Evolutionary conservation across 2,113 vertebrate species (phyloP).

Genomic region (Megalops atlanticus): DNA sequence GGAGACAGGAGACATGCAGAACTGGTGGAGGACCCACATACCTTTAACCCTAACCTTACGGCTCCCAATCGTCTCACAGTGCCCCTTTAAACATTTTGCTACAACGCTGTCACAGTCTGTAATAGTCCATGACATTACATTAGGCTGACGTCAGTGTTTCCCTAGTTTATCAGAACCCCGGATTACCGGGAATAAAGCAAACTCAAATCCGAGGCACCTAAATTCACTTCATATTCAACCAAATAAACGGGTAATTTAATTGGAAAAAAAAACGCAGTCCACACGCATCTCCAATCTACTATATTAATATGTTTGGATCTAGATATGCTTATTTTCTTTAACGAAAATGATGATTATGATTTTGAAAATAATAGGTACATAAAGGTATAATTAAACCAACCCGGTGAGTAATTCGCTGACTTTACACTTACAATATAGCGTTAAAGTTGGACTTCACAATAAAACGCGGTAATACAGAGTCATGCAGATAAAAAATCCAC

Average conservation of each 20-base stretch:
- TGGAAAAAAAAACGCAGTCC: neutral
- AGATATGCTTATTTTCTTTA: too few species aligned
- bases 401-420: too few species aligned
- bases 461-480: too few species aligned
- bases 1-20: neutral
- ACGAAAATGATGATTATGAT: too few species aligned
- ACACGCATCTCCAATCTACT: too few species aligned
- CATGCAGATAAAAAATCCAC: neutral
- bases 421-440: too few species aligned
- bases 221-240: neutral
- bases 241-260: neutral
- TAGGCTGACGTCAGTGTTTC: constrained; percentile 27
- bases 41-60: neutral
- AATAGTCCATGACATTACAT: constrained; percentile 18
- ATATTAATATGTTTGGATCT: too few species aligned
- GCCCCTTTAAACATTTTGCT: constrained; percentile 1
- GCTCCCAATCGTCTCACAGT: neutral
- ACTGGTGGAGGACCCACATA: neutral
- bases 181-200: constrained; percentile 23
- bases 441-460: too few species aligned
- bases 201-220: neutral
- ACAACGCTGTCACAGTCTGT: neutral
- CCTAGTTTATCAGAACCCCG: constrained; percentile 12
- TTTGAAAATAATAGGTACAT: too few species aligned
- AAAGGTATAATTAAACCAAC: too few species aligned